Evolutionary conservation across 2,797 vertebrate genomes (phyloP).

Genomic region (Sebastes kiyomatsui): DNA sequence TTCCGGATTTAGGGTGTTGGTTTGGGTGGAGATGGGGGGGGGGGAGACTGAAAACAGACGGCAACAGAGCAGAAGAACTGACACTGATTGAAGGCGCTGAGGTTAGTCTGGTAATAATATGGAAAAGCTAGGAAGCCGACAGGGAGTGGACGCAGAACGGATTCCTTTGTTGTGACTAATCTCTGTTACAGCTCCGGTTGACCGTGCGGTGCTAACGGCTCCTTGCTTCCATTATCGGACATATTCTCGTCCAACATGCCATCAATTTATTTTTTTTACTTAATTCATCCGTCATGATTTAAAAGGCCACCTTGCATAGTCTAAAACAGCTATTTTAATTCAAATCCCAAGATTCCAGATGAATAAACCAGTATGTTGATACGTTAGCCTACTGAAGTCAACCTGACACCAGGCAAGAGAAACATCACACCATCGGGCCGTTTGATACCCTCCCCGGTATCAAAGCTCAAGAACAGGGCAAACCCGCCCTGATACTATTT

Average conservation of each 20-base stretch:
- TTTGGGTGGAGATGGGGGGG: slow-evolving; percentile 15
- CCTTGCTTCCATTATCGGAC: slow-evolving; percentile 65
- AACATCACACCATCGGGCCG: not conserved
- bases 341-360: not conserved
- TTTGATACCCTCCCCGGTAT: accelerated
- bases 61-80: not conserved
- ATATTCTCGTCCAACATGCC: not conserved
- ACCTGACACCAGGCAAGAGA: not conserved
- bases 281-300: not conserved
- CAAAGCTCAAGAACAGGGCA: too few species aligned
- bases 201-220: slow-evolving; percentile 17
- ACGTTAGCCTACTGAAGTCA: not conserved
- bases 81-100: not conserved
- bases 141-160: slow-evolving; percentile 62
- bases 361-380: too few species aligned
- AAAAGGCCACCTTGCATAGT: accelerated
- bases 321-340: accelerated
- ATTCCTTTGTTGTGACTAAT: slow-evolving; percentile 83
- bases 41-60: not conserved
- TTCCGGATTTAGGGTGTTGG: slow-evolving; percentile 18
- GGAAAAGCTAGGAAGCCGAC: not conserved
- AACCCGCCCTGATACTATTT: accelerated
- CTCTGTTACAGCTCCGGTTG: slow-evolving; percentile 31
- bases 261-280: accelerated
- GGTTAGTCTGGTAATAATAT: not conserved